phyloP scores from a whole-genome alignment of 2,113 vertebrate species.

The Chaenocephalus aceratus region DNA sequence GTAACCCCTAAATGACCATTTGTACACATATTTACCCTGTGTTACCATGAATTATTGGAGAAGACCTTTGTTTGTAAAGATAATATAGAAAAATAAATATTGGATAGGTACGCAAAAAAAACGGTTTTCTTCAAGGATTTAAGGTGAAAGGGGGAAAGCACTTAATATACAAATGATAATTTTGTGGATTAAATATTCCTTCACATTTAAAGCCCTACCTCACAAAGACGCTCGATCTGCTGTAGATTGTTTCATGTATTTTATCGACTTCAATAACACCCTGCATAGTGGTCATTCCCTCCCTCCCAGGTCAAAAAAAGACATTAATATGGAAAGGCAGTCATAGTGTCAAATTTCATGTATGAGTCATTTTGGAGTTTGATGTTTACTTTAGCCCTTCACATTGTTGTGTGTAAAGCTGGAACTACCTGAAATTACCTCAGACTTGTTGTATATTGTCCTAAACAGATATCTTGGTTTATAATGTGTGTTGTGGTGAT shows the following conservation, averaged over 20 bases:
- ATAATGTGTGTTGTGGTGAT: conserved; percentile 55
- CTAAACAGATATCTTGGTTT: conserved; percentile 36
- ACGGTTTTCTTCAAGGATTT: too few species aligned
- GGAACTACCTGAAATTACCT: conserved; percentile 58
- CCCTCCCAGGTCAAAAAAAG: not conserved
- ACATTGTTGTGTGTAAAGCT: conserved; percentile 28
- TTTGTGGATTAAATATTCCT: too few species aligned
- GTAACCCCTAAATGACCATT: too few species aligned
- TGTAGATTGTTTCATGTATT: not conserved
- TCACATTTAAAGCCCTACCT: not conserved
- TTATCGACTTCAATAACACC: not conserved
- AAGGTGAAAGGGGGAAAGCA: too few species aligned
- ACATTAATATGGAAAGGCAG: not conserved
- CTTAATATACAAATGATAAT: too few species aligned
- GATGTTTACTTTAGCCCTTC: conserved; percentile 23
- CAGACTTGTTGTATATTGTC: conserved; percentile 28
- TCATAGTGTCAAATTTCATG: not conserved
- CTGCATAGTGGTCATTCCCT: not conserved
- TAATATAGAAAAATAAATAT: too few species aligned
- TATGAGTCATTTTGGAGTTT: not conserved
- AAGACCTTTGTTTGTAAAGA: too few species aligned
- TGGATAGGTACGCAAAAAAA: too few species aligned
- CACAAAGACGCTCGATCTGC: not conserved
- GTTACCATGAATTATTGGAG: too few species aligned
- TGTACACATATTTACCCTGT: too few species aligned